Percentiles rank a stretch among this genome's conserved stretches.
Conservation (phyloP, 2,113 vertebrate species). For the Donacobius atricapilla region DNA sequence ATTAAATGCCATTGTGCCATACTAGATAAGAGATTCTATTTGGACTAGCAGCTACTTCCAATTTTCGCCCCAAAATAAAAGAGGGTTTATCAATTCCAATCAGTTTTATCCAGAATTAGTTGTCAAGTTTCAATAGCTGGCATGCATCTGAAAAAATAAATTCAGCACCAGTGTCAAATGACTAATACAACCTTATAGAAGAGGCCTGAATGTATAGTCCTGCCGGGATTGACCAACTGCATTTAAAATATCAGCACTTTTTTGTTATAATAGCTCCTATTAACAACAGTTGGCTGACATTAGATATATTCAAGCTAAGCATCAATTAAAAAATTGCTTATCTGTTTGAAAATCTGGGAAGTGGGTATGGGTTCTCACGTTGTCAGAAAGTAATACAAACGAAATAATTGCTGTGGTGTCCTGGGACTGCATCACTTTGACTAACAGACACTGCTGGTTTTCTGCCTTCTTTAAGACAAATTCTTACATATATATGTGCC, state of each 20-base stretch:
- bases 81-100: conserved; percentile 78
- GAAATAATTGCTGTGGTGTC: conserved; percentile 62
- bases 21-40: conserved; percentile 79
- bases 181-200: conserved; percentile 59
- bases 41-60: conserved; percentile 77
- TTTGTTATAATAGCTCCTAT: conserved; percentile 66
- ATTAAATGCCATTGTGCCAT: conserved; percentile 74
- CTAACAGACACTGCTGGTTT: conserved; percentile 55
- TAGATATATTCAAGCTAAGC: conserved; percentile 65
- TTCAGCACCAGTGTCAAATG: conserved; percentile 60
- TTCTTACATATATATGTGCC: conserved; percentile 2
- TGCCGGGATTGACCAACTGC: conserved; percentile 53
- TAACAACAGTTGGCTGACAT: conserved; percentile 74
- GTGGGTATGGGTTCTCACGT: conserved; percentile 46
- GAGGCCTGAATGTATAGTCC: conserved; percentile 6
- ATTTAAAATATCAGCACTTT: conserved; percentile 72
- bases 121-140: conserved; percentile 78
- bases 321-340: conserved; percentile 76
- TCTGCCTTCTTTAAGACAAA: conserved; percentile 45
- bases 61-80: conserved; percentile 70
- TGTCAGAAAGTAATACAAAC: conserved; percentile 53
- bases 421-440: conserved; percentile 64
- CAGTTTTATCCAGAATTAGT: conserved; percentile 79
- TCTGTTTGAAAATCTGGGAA: conserved; percentile 60
- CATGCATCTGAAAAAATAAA: conserved; percentile 75